Conservation (phyloP, 2,797 vertebrate genomes). For the Sphenopsis melanotis region DNA sequence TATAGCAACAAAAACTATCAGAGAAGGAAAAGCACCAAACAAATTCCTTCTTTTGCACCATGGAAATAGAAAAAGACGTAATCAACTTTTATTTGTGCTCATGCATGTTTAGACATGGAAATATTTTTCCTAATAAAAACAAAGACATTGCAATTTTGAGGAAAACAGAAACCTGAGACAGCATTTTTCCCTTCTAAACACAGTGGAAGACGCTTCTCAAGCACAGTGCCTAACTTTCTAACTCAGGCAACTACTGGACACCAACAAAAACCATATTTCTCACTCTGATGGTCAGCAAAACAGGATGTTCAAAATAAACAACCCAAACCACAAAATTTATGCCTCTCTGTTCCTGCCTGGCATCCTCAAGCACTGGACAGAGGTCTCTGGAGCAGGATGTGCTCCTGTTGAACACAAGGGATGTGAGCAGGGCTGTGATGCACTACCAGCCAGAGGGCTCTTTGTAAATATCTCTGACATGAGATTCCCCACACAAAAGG, state of each 20-base stretch:
- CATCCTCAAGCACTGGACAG: background rate
- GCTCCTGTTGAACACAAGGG: background rate
- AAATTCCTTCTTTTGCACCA: background rate
- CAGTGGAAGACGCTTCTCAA: background rate
- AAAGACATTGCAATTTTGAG: background rate
- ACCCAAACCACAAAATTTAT: background rate
- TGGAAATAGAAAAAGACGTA: background rate
- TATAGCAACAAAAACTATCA: background rate
- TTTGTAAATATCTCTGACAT: background rate
- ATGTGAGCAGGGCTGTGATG: fast-evolving
- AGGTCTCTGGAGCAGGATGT: background rate
- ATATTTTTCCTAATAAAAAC: slow-evolving; percentile 10
- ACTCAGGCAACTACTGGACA: background rate
- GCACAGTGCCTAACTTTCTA: background rate
- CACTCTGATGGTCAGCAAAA: background rate
- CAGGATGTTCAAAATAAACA: background rate
- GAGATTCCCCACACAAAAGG: background rate
- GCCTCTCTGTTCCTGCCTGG: background rate
- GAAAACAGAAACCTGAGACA: background rate
- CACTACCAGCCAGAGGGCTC: background rate
- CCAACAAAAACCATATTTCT: background rate
- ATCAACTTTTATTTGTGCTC: background rate
- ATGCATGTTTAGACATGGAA: background rate
- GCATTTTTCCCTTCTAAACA: background rate
- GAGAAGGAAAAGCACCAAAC: background rate